These are phyloP conservation scores for Turnix velox DNA, from an alignment of 2,113 vertebrate genomes.

Conservation along the genomic window DNA sequence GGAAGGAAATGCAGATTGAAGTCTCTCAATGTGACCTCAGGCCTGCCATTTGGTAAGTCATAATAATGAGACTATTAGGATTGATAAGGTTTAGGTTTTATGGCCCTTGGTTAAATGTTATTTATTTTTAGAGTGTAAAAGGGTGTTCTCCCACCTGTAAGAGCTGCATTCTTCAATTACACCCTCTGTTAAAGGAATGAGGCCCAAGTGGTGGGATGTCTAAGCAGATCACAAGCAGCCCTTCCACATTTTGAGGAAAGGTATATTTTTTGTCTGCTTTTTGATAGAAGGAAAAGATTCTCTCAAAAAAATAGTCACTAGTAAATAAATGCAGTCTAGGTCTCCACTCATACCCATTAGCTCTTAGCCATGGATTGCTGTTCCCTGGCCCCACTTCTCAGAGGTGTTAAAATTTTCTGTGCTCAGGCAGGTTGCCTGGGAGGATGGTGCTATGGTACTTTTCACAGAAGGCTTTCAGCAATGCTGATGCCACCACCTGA, in stretches of 20 bases:
- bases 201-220: neutral
- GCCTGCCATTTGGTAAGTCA: neutral
- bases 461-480: neutral
- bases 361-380: neutral
- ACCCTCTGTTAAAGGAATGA: too few species aligned
- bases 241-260: neutral
- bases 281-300: neutral
- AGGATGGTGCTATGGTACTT: neutral
- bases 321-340: neutral
- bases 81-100: neutral
- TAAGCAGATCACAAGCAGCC: neutral
- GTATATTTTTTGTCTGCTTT: neutral
- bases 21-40: neutral
- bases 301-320: neutral
- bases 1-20: neutral
- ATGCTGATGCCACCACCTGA: neutral
- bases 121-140: neutral
- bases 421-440: neutral
- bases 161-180: too few species aligned
- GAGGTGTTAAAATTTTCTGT: neutral
- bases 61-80: neutral
- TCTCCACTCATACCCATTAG: neutral
- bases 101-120: neutral
- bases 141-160: neutral
- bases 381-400: neutral